Base-by-base conservation (phyloP, 2,888 invertebrate species). In the Tinea pellionella region DNA sequence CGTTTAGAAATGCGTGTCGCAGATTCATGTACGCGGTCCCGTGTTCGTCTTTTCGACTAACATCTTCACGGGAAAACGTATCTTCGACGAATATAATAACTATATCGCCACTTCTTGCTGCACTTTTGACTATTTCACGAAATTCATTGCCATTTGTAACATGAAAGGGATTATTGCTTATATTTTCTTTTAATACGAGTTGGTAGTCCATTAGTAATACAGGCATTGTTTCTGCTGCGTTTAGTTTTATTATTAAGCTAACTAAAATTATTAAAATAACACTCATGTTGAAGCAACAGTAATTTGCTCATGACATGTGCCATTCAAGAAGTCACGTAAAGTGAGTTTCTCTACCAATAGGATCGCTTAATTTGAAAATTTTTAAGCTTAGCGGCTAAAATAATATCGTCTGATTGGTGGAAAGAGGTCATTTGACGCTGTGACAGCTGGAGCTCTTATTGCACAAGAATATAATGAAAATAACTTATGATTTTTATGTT, bases 1-100 rank as follows among this genome's bases (percentile, higher is more conserved):
- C 67, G 0, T 67, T 64, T 0, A 60, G n/a, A 0, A 84, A 29
- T 0, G 65, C 68, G 16, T 65, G 51, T 0, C 64, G 70, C 1
- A 84, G 63, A 59, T 76, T 57, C 0, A 58, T 61, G 56, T 65
- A 84, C 0, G 82, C 77, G 0, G 75, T 67, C 0, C 82, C 85
- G 0, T 62, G 15, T 1, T 42, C 63, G 51, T 82, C 78, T 60
- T 71, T 80, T 0, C 62, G 9, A 4, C 72, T 72, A 0, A 80
- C 62, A n/a, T 82, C 80, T 65, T 84, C 85, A 0, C 68, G 61
- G 56, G 74, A 70, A 1, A 84, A 70, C 0, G 62, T 61, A 0
- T 81, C 74, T 66, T 84, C 84, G 0, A 77, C 61, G 41, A 84
- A 84, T 12, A 80, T 65, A 0, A 84, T 63, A 0, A 80, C 61